These are phyloP conservation scores for Telmatochromis sp. DNA, from an alignment of 2,113 vertebrate species.

Conservation along the genomic window DNA sequence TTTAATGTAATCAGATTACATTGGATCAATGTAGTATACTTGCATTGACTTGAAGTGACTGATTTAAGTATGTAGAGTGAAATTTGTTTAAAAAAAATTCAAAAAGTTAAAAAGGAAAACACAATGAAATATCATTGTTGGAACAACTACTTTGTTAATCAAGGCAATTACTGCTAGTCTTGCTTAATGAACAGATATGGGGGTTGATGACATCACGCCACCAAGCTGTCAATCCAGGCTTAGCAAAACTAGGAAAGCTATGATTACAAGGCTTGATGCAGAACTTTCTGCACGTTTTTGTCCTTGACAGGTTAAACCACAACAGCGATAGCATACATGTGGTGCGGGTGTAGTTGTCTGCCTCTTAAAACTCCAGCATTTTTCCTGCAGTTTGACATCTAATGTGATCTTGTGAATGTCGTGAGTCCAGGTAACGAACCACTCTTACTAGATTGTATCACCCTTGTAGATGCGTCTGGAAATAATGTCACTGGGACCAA, in stretches of 20 bases:
- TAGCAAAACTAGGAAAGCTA: not conserved
- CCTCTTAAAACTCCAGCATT: not conserved
- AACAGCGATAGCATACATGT: not conserved
- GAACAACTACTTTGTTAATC: not conserved
- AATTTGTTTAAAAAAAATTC: not conserved
- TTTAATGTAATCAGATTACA: not conserved
- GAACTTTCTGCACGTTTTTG: not conserved
- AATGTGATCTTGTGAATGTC: not conserved
- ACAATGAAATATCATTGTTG: rapidly evolving
- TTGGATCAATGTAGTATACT: rapidly evolving
- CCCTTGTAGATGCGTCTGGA: not conserved
- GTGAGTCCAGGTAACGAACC: not conserved
- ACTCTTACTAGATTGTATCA: not conserved
- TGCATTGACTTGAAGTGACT: not conserved
- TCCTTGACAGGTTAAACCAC: not conserved
- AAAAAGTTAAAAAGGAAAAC: not conserved
- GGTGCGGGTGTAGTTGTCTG: not conserved
- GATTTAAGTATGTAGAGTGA: not conserved
- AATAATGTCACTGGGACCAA: not conserved
- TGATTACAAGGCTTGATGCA: not conserved
- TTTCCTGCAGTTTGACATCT: not conserved
- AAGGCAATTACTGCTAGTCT: not conserved
- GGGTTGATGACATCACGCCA: not conserved
- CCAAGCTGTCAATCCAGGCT: no score
- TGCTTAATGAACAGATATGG: not conserved